These are phyloP conservation scores for Mallotus villosus DNA, from an alignment of 2,797 vertebrate species.

Conservation along the genomic window DNA sequence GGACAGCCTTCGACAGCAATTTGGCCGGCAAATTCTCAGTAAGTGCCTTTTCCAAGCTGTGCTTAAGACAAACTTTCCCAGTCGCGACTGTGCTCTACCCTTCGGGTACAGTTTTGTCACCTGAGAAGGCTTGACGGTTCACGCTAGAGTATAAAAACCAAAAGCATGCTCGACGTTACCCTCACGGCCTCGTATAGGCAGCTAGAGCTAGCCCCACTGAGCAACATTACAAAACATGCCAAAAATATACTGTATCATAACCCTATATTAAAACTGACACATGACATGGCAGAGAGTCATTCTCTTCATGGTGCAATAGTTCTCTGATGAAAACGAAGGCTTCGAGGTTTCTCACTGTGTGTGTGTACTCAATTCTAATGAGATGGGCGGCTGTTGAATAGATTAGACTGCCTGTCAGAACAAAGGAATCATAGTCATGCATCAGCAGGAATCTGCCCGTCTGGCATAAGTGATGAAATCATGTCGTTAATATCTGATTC, in stretches of 20 bases:
- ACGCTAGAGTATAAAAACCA: background rate
- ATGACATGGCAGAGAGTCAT: background rate
- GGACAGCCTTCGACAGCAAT: constrained; percentile 45
- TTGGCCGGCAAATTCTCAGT: constrained; percentile 47
- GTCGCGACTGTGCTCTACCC: background rate
- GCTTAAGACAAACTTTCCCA: constrained; percentile 39
- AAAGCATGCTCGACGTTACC: background rate
- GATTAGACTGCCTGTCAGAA: constrained; percentile 58
- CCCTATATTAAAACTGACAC: background rate
- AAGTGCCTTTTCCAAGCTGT: constrained; percentile 67
- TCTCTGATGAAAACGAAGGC: background rate
- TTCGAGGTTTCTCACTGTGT: constrained; percentile 19
- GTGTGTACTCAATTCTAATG: constrained; percentile 49
- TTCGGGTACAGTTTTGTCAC: background rate
- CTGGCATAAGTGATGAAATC: constrained; percentile 65
- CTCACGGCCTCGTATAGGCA: background rate
- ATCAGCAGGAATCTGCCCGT: constrained; percentile 61
- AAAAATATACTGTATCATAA: background rate
- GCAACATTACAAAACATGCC: background rate
- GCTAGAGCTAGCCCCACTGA: background rate
- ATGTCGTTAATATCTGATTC: constrained; percentile 60
- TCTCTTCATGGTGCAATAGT: background rate
- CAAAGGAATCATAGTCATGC: constrained; percentile 59
- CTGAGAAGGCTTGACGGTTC: background rate
- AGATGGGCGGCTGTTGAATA: constrained; percentile 49